Base-by-base conservation (phyloP, 2,888 invertebrate genomes). In the Hoplodrina blanda region DNA sequence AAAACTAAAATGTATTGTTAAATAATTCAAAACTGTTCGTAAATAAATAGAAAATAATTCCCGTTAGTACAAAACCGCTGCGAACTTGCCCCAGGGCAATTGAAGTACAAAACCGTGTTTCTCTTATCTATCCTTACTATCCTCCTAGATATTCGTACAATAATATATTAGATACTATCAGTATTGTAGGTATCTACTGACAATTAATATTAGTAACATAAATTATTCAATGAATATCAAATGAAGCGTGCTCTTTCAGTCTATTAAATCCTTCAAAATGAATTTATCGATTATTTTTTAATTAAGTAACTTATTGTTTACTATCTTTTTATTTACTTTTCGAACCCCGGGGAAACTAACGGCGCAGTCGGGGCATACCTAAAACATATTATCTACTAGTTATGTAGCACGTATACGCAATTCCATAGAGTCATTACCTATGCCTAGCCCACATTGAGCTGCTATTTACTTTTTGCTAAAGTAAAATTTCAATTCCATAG, bases 401-500 rank as follows among this genome's bases (percentile, higher is more conserved):
- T 62, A 33, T 19, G 50, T 54, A 57, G 15, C 46, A 65, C 50
- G 19, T 46, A 37, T 71, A 62, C 59, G 15, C 11, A 60, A 80
- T 75, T 57, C 60, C 53, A 37, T 50, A 57, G 61, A 68, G 44
- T 80, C 69, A 67, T 80, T 68, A 76, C 72, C 67, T 68, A 83
- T 76, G 57, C 71, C 67, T 50, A 53, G 60, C 70, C 63, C 64
- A 73, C 52, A 73, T 74, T 41, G 56, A 72, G 63, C 50, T 59
- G 60, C 11, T 83, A 62, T 83, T 83, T 76, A 67, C 78, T 69
- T 80, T 83, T 67, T 69, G 54, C 70, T 60, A 49, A 70, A 80
- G 67, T 72, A 61, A 82, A 84, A 78, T 84, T 84, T 82, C 72
- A 70, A 73, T n/a, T n/a, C n/a, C n/a, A n/a, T n/a, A 57, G 61